These are phyloP conservation scores for Polyommatus icarus DNA, from an alignment of 2,888 invertebrate genomes.

Conservation along the genomic window DNA sequence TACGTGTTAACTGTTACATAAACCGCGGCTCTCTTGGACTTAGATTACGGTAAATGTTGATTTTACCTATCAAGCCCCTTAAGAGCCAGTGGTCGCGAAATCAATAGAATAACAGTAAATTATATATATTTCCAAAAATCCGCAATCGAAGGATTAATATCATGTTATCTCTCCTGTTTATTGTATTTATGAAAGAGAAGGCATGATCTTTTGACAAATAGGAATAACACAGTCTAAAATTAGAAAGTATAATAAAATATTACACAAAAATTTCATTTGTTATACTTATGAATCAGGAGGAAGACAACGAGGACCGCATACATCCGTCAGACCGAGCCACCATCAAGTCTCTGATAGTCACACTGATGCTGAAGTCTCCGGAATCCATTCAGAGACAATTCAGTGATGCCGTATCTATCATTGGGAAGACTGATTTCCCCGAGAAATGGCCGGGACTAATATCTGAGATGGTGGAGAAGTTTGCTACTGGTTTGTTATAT, in stretches of 20 bases:
- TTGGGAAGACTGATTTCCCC: constrained; percentile 98
- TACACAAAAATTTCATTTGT: not conserved
- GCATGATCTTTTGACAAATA: not conserved
- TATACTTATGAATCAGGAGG: constrained; percentile 69
- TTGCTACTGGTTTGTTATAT: constrained; percentile 82
- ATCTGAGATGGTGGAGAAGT: constrained; percentile 95
- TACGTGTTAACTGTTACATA: not conserved
- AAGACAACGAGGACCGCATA: constrained; percentile 89
- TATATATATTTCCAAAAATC: too few species aligned
- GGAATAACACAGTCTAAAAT: not conserved
- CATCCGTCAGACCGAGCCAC: constrained; percentile 88
- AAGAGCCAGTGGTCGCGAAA: too few species aligned
- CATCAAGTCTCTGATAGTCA: constrained; percentile 92
- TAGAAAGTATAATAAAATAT: too few species aligned
- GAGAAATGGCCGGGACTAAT: constrained; percentile 97
- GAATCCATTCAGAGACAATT: constrained; percentile 95
- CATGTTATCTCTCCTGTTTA: not conserved
- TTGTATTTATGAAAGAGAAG: not conserved
- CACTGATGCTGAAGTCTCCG: constrained; percentile 95
- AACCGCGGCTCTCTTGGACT: not conserved
- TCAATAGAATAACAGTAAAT: too few species aligned
- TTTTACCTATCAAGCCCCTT: too few species aligned
- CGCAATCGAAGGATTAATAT: too few species aligned
- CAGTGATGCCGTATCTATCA: constrained; percentile 96
- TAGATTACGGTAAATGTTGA: not conserved